A percentile compares a stretch with the other conserved stretches of the same genome.
Evolutionary conservation across 2,113 vertebrate genomes (phyloP).

Genomic region (Excalfactoria chinensis): DNA sequence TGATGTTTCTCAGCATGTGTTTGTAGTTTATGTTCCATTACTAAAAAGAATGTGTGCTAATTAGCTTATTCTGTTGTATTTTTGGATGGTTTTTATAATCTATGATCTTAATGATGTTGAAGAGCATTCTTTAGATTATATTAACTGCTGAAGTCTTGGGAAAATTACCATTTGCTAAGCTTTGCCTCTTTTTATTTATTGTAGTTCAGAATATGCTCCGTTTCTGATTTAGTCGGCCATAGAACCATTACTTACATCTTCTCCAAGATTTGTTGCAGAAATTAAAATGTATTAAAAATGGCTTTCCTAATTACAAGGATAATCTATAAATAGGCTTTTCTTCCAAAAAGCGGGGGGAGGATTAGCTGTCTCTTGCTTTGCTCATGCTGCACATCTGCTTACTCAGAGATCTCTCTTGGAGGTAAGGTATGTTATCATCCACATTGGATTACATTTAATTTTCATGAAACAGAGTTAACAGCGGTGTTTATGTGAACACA

Average conservation of each 20-base stretch:
- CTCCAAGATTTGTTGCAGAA: neutral
- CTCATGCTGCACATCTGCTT: neutral
- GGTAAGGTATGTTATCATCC: neutral
- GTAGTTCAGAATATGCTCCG: neutral
- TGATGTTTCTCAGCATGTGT: neutral
- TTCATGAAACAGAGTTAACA: neutral
- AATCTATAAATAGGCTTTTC: neutral
- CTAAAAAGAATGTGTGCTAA: neutral
- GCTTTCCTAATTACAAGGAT: neutral
- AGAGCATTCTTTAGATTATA: neutral
- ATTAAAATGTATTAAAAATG: neutral
- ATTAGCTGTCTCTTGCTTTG: neutral
- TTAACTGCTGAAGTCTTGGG: neutral
- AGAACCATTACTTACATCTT: neutral
- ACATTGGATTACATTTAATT: neutral
- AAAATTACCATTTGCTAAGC: neutral
- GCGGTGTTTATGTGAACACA: neutral
- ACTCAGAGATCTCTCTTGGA: neutral
- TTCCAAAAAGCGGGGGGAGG: neutral
- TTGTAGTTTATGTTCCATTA: slow-evolving; percentile 13
- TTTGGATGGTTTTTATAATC: neutral
- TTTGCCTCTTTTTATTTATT: neutral
- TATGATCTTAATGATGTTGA: neutral
- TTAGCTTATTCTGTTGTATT: slow-evolving; percentile 3
- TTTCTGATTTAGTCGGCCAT: neutral